These are phyloP conservation scores for Homarus gammarus DNA, from an alignment of 2,888 invertebrate species.

Conservation along the genomic window DNA sequence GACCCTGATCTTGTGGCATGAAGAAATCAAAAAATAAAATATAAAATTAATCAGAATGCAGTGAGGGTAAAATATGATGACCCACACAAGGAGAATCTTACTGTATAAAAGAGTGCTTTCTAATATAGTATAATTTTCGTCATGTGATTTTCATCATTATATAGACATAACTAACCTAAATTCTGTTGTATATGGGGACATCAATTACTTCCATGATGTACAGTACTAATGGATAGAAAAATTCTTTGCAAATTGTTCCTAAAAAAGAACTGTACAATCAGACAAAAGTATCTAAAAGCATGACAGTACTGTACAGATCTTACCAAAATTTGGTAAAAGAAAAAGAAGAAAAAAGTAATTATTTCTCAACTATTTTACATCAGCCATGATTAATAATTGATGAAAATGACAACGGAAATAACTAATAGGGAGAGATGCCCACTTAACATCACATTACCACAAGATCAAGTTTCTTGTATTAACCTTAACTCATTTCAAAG, in stretches of 20 bases:
- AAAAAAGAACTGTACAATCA: too few species aligned
- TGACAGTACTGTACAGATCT: too few species aligned
- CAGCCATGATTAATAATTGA: too few species aligned
- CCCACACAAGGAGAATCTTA: not conserved
- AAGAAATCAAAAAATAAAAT: constrained; percentile 1
- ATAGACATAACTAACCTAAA: too few species aligned
- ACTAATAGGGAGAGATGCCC: not conserved
- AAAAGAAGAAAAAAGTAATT: too few species aligned
- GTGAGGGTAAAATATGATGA: not conserved
- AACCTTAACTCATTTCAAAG: constrained; percentile 8
- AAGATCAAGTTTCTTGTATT: constrained; percentile 51
- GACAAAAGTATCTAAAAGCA: too few species aligned
- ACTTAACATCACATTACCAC: constrained; percentile 20
- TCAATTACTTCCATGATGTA: too few species aligned
- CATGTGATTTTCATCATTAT: not conserved
- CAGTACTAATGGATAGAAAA: too few species aligned
- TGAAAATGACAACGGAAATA: not conserved
- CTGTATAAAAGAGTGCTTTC: not conserved
- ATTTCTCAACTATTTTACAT: too few species aligned
- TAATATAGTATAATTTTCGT: not conserved
- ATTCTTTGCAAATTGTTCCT: too few species aligned
- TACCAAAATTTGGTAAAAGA: too few species aligned
- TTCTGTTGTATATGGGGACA: too few species aligned
- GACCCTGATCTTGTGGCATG: constrained; percentile 31
- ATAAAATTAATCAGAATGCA: not conserved